Conservation (phyloP, 1,140 invertebrate species). For the Yoshiicerus persimilis region DNA sequence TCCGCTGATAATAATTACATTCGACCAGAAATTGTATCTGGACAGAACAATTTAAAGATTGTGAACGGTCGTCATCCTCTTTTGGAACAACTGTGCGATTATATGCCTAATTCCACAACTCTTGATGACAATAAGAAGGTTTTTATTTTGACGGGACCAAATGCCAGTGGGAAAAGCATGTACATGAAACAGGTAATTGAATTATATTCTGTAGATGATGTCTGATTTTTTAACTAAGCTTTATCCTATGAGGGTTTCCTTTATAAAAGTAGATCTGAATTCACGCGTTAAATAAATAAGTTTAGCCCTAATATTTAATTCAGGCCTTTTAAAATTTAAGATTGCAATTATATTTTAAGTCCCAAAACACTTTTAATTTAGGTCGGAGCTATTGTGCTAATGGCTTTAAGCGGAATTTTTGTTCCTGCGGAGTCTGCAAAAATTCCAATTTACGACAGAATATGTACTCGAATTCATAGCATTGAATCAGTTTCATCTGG, state of each 20-base stretch:
- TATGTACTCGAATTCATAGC: constrained; percentile 73
- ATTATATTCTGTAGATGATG: not conserved
- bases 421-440: constrained; percentile 76
- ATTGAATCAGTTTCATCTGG: constrained; percentile 75
- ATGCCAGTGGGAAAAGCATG: constrained; percentile 88
- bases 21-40: constrained; percentile 64
- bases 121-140: constrained; percentile 61
- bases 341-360: no score
- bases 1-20: constrained; percentile 71
- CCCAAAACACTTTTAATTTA: no score
- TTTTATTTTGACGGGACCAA: constrained; percentile 83
- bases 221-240: no score
- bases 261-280: no score
- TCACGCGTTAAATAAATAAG: no score
- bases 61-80: constrained; percentile 76
- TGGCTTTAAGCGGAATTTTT: constrained; percentile 86
- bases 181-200: constrained; percentile 76
- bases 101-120: constrained; percentile 71
- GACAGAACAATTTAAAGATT: constrained; percentile 65
- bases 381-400: constrained; percentile 71
- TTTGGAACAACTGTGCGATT: constrained; percentile 64
- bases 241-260: no score
- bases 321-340: no score
- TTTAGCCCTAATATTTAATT: no score
- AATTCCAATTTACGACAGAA: constrained; percentile 65